Percentiles rank a stretch among this genome's conserved stretches.
Conservation (phyloP, 2,888 invertebrate species). For the Drosophila kuntzei region DNA sequence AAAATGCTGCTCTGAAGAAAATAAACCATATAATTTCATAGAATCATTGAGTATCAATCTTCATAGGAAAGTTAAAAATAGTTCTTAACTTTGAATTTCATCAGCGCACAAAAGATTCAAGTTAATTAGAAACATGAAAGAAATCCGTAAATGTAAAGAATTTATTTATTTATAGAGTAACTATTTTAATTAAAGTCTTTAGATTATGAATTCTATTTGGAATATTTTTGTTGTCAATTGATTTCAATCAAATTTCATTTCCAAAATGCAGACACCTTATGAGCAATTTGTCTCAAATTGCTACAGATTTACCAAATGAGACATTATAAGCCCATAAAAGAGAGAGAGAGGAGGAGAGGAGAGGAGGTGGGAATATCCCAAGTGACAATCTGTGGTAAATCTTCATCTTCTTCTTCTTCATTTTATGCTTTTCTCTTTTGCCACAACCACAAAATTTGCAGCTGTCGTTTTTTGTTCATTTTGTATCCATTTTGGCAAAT, state of each 20-base stretch:
- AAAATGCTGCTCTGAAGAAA: too few species aligned
- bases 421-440: neutral
- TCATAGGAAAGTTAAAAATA: too few species aligned
- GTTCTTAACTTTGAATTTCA: too few species aligned
- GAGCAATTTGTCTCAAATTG: slow-evolving; percentile 31
- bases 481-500: slow-evolving; percentile 48
- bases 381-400: slow-evolving; percentile 15
- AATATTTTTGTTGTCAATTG: slow-evolving; percentile 35
- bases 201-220: slow-evolving; percentile 11
- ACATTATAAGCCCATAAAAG: neutral
- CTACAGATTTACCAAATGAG: slow-evolving; percentile 4
- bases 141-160: too few species aligned
- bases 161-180: too few species aligned
- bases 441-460: slow-evolving; percentile 19
- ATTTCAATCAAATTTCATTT: slow-evolving; percentile 40
- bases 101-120: too few species aligned
- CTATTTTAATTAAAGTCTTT: neutral
- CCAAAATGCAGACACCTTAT: slow-evolving; percentile 13
- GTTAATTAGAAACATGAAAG: too few species aligned
- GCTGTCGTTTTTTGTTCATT: slow-evolving; percentile 27
- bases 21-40: too few species aligned
- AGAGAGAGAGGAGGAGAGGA: neutral
- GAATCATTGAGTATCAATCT: too few species aligned
- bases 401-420: neutral
- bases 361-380: neutral